phyloP scores from a whole-genome alignment of 2,888 invertebrate genomes.

The Agapostemon virescens region DNA sequence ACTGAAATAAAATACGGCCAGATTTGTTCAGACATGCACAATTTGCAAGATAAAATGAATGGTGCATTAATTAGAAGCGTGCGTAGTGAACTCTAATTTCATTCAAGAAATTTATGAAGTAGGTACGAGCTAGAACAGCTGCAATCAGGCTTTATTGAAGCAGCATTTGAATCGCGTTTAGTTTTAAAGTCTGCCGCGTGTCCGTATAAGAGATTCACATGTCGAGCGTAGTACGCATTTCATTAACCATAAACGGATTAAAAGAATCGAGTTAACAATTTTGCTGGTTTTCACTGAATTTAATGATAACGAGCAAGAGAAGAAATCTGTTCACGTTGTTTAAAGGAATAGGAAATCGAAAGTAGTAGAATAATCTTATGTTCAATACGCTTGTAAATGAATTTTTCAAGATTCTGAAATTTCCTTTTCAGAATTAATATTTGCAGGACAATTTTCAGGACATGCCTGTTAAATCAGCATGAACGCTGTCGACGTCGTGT shows the following conservation, averaged over 20 bases:
- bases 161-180: not conserved
- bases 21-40: not conserved
- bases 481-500: no score
- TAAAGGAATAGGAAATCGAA: not conserved
- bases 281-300: not conserved
- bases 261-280: no score
- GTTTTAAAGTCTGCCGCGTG: not conserved
- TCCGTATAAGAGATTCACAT: not conserved
- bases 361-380: not conserved
- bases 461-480: no score
- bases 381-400: not conserved
- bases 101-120: slow-evolving; percentile 4
- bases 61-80: slow-evolving; percentile 12
- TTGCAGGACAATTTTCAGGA: no score
- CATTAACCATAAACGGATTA: not conserved
- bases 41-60: not conserved
- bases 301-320: not conserved
- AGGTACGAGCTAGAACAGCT: not conserved
- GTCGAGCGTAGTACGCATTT: not conserved
- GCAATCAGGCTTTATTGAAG: slow-evolving; percentile 22
- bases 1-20: not conserved
- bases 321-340: not conserved
- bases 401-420: not conserved
- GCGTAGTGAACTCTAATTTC: slow-evolving; percentile 12
- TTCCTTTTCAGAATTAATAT: no score